phyloP scores from a whole-genome alignment of 2,113 vertebrate genomes.

The Paracanthobrama guichenoti region DNA sequence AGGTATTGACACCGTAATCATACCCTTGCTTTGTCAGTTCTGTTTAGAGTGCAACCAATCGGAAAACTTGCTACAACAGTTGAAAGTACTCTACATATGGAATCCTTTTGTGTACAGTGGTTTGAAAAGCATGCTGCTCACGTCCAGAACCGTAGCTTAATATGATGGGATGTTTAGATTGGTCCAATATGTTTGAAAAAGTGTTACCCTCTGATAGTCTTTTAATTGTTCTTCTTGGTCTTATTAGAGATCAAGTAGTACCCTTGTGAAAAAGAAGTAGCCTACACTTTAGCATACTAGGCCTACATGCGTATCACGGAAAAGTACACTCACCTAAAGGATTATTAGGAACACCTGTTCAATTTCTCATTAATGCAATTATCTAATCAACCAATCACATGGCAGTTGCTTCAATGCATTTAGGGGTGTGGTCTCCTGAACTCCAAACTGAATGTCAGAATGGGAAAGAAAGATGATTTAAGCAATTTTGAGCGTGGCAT shows the following conservation, averaged over 20 bases:
- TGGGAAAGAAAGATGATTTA: too few species aligned
- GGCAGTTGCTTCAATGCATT: too few species aligned
- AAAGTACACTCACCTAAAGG: too few species aligned
- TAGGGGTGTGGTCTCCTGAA: too few species aligned
- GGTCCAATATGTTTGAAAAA: constrained; percentile 29
- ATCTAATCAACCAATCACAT: too few species aligned
- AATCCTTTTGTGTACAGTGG: constrained; percentile 41
- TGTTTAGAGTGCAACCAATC: constrained; percentile 49
- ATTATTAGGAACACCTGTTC: too few species aligned
- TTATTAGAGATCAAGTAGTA: background rate
- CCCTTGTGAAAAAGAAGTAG: background rate
- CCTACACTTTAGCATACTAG: background rate
- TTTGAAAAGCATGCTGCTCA: constrained; percentile 29
- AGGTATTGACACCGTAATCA: constrained; percentile 52
- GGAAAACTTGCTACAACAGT: constrained; percentile 48
- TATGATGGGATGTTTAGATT: constrained; percentile 34
- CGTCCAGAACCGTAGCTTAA: constrained; percentile 13
- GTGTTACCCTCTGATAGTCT: background rate
- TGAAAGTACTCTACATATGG: constrained; percentile 25
- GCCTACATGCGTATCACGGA: too few species aligned
- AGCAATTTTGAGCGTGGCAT: too few species aligned
- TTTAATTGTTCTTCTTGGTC: constrained; percentile 16
- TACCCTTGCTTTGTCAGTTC: constrained; percentile 54
- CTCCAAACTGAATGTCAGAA: too few species aligned
- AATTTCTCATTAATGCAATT: too few species aligned